These are phyloP conservation scores for Falco naumanni DNA, from an alignment of 2,797 vertebrate species.

Conservation along the genomic window DNA sequence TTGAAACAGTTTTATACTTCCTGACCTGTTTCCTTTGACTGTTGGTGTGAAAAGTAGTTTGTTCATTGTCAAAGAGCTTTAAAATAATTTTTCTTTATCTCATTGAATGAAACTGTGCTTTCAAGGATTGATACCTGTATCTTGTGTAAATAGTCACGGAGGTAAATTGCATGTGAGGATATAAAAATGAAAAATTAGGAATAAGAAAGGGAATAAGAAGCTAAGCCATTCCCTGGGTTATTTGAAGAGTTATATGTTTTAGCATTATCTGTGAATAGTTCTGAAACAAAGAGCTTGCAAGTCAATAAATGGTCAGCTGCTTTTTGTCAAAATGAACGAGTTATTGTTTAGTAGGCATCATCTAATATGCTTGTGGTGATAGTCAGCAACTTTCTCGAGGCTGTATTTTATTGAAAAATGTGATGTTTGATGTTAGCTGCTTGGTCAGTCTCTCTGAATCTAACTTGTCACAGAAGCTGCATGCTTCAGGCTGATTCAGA, in stretches of 20 bases:
- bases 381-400: not conserved
- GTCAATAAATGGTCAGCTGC: not conserved
- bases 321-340: not conserved
- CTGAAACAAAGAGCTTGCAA: not conserved
- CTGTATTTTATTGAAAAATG: not conserved
- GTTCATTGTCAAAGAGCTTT: not conserved
- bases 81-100: not conserved
- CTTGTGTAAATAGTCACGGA: not conserved
- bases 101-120: not conserved
- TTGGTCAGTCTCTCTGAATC: not conserved
- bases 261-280: not conserved
- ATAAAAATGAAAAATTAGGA: not conserved
- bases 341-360: not conserved
- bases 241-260: not conserved
- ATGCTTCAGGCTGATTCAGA: slow-evolving; percentile 99
- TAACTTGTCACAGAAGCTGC: slow-evolving; percentile 85
- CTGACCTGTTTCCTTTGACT: not conserved
- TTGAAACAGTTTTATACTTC: not conserved
- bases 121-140: not conserved
- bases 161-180: not conserved
- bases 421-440: not conserved
- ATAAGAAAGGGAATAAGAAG: not conserved
- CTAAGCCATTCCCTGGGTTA: not conserved
- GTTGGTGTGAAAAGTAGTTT: not conserved
- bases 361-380: not conserved